These are phyloP conservation scores for Drosophila sproati DNA, from an alignment of 1,140 invertebrate genomes.

Conservation along the genomic window DNA sequence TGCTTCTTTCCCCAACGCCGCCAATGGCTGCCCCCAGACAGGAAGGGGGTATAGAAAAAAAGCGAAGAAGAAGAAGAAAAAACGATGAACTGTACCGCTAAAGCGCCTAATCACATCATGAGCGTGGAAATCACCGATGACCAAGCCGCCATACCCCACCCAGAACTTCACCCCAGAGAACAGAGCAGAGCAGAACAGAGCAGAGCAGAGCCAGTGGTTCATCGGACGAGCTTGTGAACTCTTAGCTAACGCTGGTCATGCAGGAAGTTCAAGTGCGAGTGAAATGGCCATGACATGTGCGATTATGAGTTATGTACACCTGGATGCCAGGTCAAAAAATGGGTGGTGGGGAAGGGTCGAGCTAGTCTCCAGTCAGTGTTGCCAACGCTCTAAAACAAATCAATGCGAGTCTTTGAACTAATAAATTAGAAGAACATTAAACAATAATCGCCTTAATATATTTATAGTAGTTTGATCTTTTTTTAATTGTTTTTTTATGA, in stretches of 20 bases:
- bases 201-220: slow-evolving; percentile 8
- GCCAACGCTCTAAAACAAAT: neutral
- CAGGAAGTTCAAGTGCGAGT: slow-evolving; percentile 76
- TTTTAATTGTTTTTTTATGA: no score
- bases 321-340: neutral
- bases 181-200: neutral
- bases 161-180: neutral
- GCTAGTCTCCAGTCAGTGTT: neutral
- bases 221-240: slow-evolving; percentile 22
- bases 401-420: neutral
- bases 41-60: neutral
- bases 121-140: slow-evolving; percentile 48
- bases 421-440: neutral
- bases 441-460: neutral
- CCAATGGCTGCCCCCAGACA: neutral
- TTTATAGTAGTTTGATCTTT: neutral
- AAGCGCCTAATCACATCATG: slow-evolving; percentile 75
- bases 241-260: slow-evolving; percentile 51
- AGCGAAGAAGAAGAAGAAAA: neutral
- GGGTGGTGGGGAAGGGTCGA: neutral
- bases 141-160: neutral
- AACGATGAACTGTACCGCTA: slow-evolving; percentile 67
- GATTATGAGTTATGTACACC: slow-evolving; percentile 28
- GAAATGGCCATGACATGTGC: slow-evolving; percentile 42
- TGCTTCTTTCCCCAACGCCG: slow-evolving; percentile 15